Evolutionary conservation across 2,888 invertebrate genomes (phyloP).

Genomic region (Oligia fasciuncula): DNA sequence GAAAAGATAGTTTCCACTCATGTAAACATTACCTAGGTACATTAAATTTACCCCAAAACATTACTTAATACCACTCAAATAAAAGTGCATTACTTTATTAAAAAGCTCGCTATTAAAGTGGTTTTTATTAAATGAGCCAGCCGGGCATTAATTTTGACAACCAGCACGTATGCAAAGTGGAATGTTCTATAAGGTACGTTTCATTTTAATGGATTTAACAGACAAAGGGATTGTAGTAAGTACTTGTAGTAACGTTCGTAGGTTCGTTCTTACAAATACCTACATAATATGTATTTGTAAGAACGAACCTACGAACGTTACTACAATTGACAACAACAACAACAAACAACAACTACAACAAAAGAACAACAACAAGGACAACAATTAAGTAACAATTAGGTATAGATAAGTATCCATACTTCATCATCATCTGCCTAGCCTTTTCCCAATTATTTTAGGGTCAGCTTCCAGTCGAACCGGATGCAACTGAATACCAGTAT

Average conservation of each 20-base stretch:
- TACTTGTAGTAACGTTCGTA: background rate
- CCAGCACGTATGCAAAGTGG: slow-evolving; percentile 12
- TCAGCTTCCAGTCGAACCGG: background rate
- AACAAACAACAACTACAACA: no score
- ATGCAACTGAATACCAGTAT: background rate
- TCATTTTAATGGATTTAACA: slow-evolving; percentile 23
- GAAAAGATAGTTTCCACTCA: background rate
- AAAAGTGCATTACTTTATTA: slow-evolving; percentile 18
- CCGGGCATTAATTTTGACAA: slow-evolving; percentile 40
- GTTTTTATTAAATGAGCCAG: slow-evolving; percentile 36
- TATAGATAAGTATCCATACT: background rate
- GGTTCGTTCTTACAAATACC: background rate
- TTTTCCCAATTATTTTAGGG: background rate
- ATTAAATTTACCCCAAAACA: slow-evolving; percentile 27
- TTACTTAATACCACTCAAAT: slow-evolving; percentile 25
- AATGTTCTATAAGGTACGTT: background rate
- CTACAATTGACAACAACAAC: no score
- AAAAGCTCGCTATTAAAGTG: slow-evolving; percentile 18
- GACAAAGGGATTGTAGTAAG: slow-evolving; percentile 5
- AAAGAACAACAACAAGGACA: no score
- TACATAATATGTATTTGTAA: no score
- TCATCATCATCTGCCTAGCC: background rate
- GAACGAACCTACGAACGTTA: no score
- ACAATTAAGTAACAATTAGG: background rate
- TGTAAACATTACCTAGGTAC: background rate